Conservation (phyloP, 2,797 vertebrate genomes). For the Gymnoscopelus braueri region DNA sequence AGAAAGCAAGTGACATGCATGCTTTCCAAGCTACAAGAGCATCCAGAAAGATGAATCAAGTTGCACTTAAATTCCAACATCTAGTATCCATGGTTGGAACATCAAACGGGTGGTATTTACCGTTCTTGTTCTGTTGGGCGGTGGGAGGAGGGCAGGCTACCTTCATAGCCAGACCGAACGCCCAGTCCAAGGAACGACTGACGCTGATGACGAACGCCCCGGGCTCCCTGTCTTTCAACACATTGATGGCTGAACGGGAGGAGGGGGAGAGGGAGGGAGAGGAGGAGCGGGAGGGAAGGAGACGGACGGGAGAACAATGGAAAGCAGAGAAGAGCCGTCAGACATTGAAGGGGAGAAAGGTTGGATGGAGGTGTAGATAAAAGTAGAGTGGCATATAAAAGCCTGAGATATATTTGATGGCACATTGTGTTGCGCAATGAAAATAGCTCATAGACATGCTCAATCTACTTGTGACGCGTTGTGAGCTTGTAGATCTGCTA, state of each 20-base stretch:
- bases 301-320: too few species aligned
- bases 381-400: too few species aligned
- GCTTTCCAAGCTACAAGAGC: too few species aligned
- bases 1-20: too few species aligned
- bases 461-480: too few species aligned
- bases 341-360: background rate
- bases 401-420: too few species aligned
- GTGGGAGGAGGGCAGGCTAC: constrained; percentile 95
- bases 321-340: background rate
- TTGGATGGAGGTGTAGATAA: too few species aligned
- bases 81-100: background rate
- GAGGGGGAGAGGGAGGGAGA: background rate
- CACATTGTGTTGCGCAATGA: too few species aligned
- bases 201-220: constrained; percentile 96
- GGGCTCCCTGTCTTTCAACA: constrained; percentile 93
- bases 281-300: background rate
- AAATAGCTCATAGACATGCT: too few species aligned
- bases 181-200: constrained; percentile 97
- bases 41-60: too few species aligned
- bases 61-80: too few species aligned
- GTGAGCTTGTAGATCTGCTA: too few species aligned
- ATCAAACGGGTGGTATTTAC: constrained; percentile 13
- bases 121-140: constrained; percentile 93
- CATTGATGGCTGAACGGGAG: constrained; percentile 84
- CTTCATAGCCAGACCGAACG: constrained; percentile 97